These are phyloP conservation scores for Gymnocheta viridis DNA, from an alignment of 2,888 invertebrate genomes.

Conservation along the genomic window DNA sequence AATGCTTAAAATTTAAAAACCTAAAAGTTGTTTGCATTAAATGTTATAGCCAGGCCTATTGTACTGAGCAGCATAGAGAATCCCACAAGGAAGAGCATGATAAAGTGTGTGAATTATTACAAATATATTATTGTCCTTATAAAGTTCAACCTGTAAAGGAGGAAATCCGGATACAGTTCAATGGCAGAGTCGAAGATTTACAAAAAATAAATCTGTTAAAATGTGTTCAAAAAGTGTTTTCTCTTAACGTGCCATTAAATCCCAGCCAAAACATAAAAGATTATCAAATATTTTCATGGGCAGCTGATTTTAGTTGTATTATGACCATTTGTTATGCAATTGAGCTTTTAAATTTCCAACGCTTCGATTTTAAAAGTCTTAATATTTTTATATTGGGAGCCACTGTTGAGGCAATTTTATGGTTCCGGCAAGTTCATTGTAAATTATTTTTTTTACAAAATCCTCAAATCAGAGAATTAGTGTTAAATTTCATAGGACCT, in stretches of 20 bases:
- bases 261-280: slow-evolving; percentile 69
- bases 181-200: slow-evolving; percentile 56
- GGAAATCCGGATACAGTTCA: slow-evolving; percentile 45
- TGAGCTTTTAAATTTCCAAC: slow-evolving; percentile 58
- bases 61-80: slow-evolving; percentile 73
- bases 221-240: slow-evolving; percentile 70
- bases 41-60: slow-evolving; percentile 76
- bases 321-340: slow-evolving; percentile 74
- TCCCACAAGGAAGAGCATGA: slow-evolving; percentile 71
- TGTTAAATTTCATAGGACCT: slow-evolving; percentile 76
- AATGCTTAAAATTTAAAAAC: slow-evolving; percentile 72
- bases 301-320: slow-evolving; percentile 77
- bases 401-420: slow-evolving; percentile 72
- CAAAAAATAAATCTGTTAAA: slow-evolving; percentile 70
- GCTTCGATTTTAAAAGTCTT: slow-evolving; percentile 50
- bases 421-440: slow-evolving; percentile 74
- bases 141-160: slow-evolving; percentile 63
- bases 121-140: slow-evolving; percentile 75
- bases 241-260: slow-evolving; percentile 60
- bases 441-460: slow-evolving; percentile 76
- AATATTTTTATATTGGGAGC: slow-evolving; percentile 75
- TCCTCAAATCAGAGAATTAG: slow-evolving; percentile 71
- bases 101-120: slow-evolving; percentile 72
- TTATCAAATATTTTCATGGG: slow-evolving; percentile 74
- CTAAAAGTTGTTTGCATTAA: slow-evolving; percentile 68